A percentile compares a stretch with the other conserved stretches of the same genome.
These are phyloP conservation scores for Zophobas morio DNA, from an alignment of 1,140 invertebrate species.

Conservation along the genomic window DNA sequence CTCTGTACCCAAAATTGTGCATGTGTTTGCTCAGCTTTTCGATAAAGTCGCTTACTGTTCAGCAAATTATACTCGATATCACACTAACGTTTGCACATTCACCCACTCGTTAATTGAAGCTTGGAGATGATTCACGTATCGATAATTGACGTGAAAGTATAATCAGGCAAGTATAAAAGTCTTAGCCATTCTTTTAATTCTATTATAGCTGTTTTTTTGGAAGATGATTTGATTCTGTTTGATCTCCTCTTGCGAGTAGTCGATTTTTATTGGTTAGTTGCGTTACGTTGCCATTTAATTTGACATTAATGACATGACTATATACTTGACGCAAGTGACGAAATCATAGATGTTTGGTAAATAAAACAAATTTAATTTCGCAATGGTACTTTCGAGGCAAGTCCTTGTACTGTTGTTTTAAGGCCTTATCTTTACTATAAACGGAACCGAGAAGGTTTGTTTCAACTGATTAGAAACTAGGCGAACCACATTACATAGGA, in stretches of 20 bases:
- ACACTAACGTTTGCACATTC: background rate
- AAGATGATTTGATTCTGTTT: no score
- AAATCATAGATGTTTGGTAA: background rate
- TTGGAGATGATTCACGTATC: background rate
- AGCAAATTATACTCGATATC: background rate
- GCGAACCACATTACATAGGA: slow-evolving; percentile 5
- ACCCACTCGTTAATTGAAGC: background rate
- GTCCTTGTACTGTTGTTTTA: slow-evolving; percentile 9
- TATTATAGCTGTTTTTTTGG: no score
- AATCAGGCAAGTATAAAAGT: no score
- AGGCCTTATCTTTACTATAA: slow-evolving; percentile 4
- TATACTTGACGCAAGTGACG: no score
- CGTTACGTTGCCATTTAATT: no score
- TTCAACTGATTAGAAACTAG: slow-evolving; percentile 16
- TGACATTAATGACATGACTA: no score
- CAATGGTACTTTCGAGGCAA: slow-evolving; percentile 2
- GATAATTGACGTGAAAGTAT: background rate
- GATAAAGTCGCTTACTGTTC: background rate
- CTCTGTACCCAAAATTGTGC: no score
- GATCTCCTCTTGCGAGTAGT: no score
- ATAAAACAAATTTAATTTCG: background rate
- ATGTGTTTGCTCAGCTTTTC: no score
- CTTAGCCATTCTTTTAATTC: no score
- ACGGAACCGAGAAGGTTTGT: slow-evolving; percentile 7
- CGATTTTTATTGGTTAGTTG: no score